Evolutionary conservation across 2,797 vertebrate species (phyloP).

Genomic region (Pseudochromis fuscus): DNA sequence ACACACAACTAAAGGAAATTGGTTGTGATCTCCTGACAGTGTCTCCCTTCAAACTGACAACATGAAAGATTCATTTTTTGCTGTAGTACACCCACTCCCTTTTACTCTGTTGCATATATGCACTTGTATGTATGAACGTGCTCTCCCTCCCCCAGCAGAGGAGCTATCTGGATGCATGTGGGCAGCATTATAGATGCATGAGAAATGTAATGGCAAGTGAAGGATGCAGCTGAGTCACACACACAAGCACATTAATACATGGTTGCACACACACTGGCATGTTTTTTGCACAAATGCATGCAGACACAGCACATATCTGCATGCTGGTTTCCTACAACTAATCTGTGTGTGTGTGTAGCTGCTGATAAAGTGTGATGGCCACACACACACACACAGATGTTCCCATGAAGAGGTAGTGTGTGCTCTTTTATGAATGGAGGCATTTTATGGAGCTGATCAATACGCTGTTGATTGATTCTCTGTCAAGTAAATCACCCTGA

Average conservation of each 20-base stretch:
- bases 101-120: not conserved
- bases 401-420: not conserved
- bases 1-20: no score
- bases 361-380: not conserved
- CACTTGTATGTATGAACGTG: not conserved
- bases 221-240: slow-evolving; percentile 68
- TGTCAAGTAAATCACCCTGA: slow-evolving; percentile 50
- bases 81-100: not conserved
- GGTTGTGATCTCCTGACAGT: not conserved
- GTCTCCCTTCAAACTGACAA: not conserved
- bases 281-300: not conserved
- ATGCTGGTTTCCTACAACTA: not conserved
- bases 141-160: slow-evolving; percentile 34
- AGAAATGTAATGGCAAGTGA: slow-evolving; percentile 65
- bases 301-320: not conserved
- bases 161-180: slow-evolving; percentile 51
- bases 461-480: slow-evolving; percentile 45
- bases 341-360: not conserved
- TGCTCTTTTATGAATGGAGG: not conserved
- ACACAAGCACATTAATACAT: slow-evolving; percentile 3
- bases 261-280: not conserved
- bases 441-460: slow-evolving; percentile 47
- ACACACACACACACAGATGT: no score
- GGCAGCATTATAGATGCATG: slow-evolving; percentile 69
- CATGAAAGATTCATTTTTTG: slow-evolving; percentile 13